Base-by-base conservation (phyloP, 2,888 invertebrate species). In the Sepioteuthis lessoniana region DNA sequence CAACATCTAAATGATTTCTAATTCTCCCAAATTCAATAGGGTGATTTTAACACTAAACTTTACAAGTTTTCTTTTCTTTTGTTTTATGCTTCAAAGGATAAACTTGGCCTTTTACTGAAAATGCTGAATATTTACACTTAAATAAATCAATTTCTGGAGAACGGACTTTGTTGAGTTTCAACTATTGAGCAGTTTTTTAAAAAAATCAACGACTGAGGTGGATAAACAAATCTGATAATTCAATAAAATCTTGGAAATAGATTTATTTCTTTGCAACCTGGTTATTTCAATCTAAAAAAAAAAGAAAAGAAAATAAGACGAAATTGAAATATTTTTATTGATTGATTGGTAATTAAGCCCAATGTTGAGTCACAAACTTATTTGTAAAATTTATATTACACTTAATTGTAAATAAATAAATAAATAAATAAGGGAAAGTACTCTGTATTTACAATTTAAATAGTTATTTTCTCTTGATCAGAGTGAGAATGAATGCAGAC, bases 241-340 rank as follows among this genome's bases (percentile, higher is more conserved):
- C n/a, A 76, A n/a, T 76, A 76, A 76, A 35, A 76, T 76, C 76
- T 76, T 76, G 76, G 76, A 76, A 76, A 76, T 76, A 76, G n/a
- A 76, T 76, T 76, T 76, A 76, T n/a, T 31, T 76, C 50, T 76
- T n/a, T 31, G 31, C 10, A 60, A 60, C 31, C 60, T n/a, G n/a
- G n/a, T n/a, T n/a, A n/a, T n/a, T n/a, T n/a, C n/a, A n/a, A n/a
- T n/a, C n/a, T n/a, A n/a, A 31, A 31, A 13, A n/a, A n/a, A 76
- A 60, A 25, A 3, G 16, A n/a, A 19, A 16, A 76, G 5, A 16
- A 35, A 3, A 5, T 5, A 21, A 25, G 25, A 55, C 1, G n/a
- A 76, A 76, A 16, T n/a, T 35, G n/a, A 35, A n/a, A 76, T 76
- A n/a, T 76, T 76, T n/a, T 42, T 42, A 42, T 42, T 42, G 7